phyloP scores from a whole-genome alignment of 2,797 vertebrate species.

The Rhabdomys pumilio region DNA sequence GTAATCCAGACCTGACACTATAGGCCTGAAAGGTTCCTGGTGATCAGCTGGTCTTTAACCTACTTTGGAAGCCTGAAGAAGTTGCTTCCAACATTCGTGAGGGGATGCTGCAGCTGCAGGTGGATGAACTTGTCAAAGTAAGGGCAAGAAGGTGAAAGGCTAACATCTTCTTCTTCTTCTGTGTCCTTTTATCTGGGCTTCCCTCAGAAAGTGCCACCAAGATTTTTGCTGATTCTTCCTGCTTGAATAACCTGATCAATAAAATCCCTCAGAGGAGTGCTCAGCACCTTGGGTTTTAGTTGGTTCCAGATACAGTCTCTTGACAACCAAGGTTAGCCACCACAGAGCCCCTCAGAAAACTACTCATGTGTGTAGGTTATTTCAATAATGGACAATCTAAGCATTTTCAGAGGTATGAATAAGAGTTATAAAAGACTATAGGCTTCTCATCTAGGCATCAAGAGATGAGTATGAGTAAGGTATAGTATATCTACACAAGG shows the following conservation, averaged over 20 bases:
- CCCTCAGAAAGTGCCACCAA: neutral
- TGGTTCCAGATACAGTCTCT: neutral
- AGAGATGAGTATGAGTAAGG: too few species aligned
- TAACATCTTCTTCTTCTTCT: neutral
- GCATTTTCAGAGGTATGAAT: constrained; percentile 7
- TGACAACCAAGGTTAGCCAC: neutral
- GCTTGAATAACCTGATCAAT: neutral
- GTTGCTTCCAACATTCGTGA: neutral
- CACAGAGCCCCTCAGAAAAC: neutral
- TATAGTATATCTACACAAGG: neutral
- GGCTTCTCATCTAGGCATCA: neutral
- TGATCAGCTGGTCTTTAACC: neutral
- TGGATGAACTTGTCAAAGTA: neutral
- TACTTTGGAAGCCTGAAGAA: neutral
- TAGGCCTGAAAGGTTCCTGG: neutral
- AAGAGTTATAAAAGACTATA: neutral
- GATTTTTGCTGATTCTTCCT: neutral
- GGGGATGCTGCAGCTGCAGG: neutral
- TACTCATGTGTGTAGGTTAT: neutral
- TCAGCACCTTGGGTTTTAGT: neutral
- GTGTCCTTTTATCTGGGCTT: neutral
- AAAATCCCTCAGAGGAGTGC: neutral
- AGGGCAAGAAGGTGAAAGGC: neutral
- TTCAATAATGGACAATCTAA: neutral
- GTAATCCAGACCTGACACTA: neutral